Conservation (phyloP, 2,888 invertebrate genomes). For the Girardia tigrina region DNA sequence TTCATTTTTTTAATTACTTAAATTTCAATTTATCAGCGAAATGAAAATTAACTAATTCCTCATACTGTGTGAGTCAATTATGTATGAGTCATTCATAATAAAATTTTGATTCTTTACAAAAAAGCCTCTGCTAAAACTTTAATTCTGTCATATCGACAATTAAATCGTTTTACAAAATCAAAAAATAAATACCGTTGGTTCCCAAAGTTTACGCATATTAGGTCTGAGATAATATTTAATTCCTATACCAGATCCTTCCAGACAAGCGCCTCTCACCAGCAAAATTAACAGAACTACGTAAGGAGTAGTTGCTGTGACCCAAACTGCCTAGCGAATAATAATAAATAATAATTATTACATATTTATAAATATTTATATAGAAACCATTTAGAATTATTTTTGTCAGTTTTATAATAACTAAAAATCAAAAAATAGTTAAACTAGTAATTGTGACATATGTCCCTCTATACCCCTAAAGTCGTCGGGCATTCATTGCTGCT, state of each 20-base stretch:
- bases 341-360: too few relatives aligned
- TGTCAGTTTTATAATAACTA: background rate
- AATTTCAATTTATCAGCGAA: too few relatives aligned
- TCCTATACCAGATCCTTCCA: constrained; percentile 71
- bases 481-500: background rate
- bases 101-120: too few relatives aligned
- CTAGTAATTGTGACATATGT: background rate
- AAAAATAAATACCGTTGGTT: background rate
- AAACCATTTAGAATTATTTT: background rate
- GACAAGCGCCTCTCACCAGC: constrained; percentile 64
- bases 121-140: too few relatives aligned
- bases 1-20: too few relatives aligned
- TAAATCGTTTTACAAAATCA: background rate
- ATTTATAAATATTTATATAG: constrained; percentile 38
- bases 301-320: constrained; percentile 83
- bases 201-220: constrained; percentile 34
- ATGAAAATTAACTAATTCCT: too few relatives aligned
- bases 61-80: too few relatives aligned
- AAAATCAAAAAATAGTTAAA: too few relatives aligned
- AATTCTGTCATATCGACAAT: too few relatives aligned
- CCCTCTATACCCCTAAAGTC: background rate
- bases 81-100: too few relatives aligned
- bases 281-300: constrained; percentile 76
- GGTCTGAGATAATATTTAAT: constrained; percentile 76
- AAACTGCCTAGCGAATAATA: constrained; percentile 83